phyloP scores from a whole-genome alignment of 2,888 invertebrate species.

The Meliscaeva auricollis region DNA sequence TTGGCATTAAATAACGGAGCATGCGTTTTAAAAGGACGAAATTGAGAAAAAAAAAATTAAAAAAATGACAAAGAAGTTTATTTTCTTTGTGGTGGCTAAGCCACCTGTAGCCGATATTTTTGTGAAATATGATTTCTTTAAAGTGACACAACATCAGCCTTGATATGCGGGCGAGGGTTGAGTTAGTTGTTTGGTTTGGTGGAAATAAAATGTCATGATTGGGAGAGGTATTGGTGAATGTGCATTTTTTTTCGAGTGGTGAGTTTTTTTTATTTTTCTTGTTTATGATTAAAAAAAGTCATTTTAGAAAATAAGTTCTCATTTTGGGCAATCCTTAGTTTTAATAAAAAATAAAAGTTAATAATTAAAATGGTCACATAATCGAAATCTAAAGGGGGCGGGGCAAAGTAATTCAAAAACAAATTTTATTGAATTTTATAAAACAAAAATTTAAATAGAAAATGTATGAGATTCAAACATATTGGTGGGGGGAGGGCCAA shows the following conservation, averaged over 20 bases:
- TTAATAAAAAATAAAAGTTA: too few species aligned
- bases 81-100: constrained; percentile 65
- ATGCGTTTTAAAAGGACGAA: constrained; percentile 39
- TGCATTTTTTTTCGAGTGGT: background rate
- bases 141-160: constrained; percentile 16
- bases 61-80: constrained; percentile 34
- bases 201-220: too few species aligned
- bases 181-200: constrained; percentile 1
- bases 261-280: background rate
- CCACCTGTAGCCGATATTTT: constrained; percentile 72
- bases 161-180: background rate
- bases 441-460: too few species aligned
- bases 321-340: too few species aligned
- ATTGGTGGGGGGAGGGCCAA: too few species aligned
- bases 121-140: constrained; percentile 29
- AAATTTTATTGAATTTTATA: too few species aligned
- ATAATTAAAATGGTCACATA: too few species aligned
- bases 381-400: too few species aligned
- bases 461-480: too few species aligned
- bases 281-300: too few species aligned
- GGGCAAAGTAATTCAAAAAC: too few species aligned
- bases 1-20: constrained; percentile 39
- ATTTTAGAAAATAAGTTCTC: too few species aligned
- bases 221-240: background rate
- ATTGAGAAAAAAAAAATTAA: background rate